Evolutionary conservation across 2,888 invertebrate genomes (phyloP).

Genomic region (Gortyna flavago): DNA sequence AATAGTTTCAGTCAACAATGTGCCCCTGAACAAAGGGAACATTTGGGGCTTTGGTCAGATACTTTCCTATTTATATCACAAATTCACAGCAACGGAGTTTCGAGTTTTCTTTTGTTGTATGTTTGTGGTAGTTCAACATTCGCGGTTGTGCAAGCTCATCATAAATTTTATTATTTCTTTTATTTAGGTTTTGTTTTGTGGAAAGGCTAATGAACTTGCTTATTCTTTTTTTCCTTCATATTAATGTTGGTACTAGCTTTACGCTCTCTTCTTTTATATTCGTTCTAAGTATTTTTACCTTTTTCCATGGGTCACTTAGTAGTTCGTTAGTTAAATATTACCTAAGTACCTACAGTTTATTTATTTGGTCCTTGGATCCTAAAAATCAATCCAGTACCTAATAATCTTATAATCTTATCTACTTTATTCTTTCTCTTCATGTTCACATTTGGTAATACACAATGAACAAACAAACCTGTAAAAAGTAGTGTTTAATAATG

Average conservation of each 20-base stretch:
- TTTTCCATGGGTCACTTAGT: background rate
- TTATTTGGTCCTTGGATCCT: background rate
- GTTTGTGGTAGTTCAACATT: slow-evolving; percentile 49
- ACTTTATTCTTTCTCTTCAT: background rate
- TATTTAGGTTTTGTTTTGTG: slow-evolving; percentile 30
- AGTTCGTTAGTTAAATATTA: background rate
- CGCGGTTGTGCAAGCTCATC: slow-evolving; percentile 47
- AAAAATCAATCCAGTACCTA: background rate
- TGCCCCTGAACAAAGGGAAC: slow-evolving; percentile 69
- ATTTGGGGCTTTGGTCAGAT: slow-evolving; percentile 63
- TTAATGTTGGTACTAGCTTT: background rate
- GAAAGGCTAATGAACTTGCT: slow-evolving; percentile 33
- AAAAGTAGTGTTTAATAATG: background rate
- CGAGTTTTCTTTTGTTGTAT: slow-evolving; percentile 59
- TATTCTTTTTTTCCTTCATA: slow-evolving; percentile 13
- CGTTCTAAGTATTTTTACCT: background rate
- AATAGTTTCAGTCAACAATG: slow-evolving; percentile 79
- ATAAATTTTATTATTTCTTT: slow-evolving; percentile 31
- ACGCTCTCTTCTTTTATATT: slow-evolving; percentile 1
- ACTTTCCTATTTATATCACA: slow-evolving; percentile 65
- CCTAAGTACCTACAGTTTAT: background rate
- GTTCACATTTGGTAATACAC: background rate
- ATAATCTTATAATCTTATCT: background rate
- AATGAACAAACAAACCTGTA: background rate
- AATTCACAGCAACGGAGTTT: slow-evolving; percentile 52